Base-by-base conservation (phyloP, 2,113 vertebrate genomes). In the Lethenteron reissneri region DNA sequence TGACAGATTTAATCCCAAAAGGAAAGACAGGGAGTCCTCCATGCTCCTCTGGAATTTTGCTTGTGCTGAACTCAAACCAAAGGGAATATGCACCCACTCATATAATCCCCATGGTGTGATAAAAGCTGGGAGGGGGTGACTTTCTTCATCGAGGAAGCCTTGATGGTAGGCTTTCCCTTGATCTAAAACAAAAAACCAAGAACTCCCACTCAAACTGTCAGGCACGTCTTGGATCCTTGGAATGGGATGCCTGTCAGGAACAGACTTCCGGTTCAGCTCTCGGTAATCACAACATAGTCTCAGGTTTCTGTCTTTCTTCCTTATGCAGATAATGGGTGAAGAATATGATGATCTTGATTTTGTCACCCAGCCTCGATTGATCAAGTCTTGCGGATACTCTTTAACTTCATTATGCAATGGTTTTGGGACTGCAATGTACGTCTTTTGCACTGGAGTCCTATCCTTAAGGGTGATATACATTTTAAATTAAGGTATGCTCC, bases 381-480 rank as follows among this genome's bases (percentile, higher is more conserved):
- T 70, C 11, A 73, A 56, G 17, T 71, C 73, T 19, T 64, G 73
- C 12, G 57, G 13, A 57, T 71, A 71, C 25, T 56, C 2, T 4
- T 62, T 60, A 25, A 71, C 59, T 56, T 74, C 73, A 17, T 12
- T 21, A 10, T 70, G 62, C 56, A 58, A n/a, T 74, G 74, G 2
- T 71, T 64, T n/a, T 72, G 62, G 71, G 58, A 62, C 62, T 21
- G 70, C 59, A 3, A 57, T 71, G 69, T 74, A 74, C 6, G 73
- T 74, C 15, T 71, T 74, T 9, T 68, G 11, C 3, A 74, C 73
- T 10, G 70, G 58, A 4, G 58, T 68, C 8, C 58, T 12, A 19
- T 74, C 59, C 2, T 57, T 57, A 2, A 75, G 70, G 15, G 70
- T 75, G 15, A 75, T 72, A 15, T 74, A 73, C 21, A 75, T 62